phyloP scores from a whole-genome alignment of 1,140 invertebrate genomes.

The Dinoponera quadriceps region DNA sequence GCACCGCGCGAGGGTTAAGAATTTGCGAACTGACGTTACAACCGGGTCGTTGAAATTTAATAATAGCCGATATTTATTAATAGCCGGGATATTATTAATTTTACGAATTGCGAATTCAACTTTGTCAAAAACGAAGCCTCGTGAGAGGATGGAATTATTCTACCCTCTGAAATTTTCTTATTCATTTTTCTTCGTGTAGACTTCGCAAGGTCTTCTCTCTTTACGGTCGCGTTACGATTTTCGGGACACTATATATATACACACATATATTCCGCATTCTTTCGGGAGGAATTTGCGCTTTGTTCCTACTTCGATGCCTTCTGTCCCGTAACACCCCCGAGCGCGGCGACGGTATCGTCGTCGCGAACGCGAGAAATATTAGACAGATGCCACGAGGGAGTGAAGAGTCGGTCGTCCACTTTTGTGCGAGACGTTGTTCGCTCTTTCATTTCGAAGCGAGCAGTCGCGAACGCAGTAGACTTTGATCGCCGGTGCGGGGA shows the following conservation, averaged over 20 bases:
- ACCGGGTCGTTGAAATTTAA: not conserved
- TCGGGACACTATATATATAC: not conserved
- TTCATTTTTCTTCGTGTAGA: not conserved
- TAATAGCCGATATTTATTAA: not conserved
- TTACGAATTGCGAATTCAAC: not conserved
- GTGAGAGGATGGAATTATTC: not conserved
- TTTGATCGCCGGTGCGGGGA: constrained; percentile 50
- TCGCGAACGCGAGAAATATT: constrained; percentile 63
- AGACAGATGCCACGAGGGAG: constrained; percentile 65
- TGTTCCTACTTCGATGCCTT: constrained; percentile 55
- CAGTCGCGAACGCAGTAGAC: constrained; percentile 22
- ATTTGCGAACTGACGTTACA: too few species aligned
- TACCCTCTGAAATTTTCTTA: not conserved
- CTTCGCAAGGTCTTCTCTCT: not conserved
- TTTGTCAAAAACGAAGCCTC: not conserved
- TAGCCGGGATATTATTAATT: not conserved
- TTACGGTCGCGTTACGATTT: not conserved
- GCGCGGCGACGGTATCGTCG: constrained; percentile 25
- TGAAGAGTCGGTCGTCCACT: constrained; percentile 54
- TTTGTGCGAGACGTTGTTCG: constrained; percentile 38
- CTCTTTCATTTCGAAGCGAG: constrained; percentile 63
- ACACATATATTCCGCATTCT: constrained; percentile 58
- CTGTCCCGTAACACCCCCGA: constrained; percentile 9
- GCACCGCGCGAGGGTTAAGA: too few species aligned
- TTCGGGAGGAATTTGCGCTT: constrained; percentile 66